Evolutionary conservation across 2,113 vertebrate genomes (phyloP).

Genomic region (Antigone vipio): DNA sequence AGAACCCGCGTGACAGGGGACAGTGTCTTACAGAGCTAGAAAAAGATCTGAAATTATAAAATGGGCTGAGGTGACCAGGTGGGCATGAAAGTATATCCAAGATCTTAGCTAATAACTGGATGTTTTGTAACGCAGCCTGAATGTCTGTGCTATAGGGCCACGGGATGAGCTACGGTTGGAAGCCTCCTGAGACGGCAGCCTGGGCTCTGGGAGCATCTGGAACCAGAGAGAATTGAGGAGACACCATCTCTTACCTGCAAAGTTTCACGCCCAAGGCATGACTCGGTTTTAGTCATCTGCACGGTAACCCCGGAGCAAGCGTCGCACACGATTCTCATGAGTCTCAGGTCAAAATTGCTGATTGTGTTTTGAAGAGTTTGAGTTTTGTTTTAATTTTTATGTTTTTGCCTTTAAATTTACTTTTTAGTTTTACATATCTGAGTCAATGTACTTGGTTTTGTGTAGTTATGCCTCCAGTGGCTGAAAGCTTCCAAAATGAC

Average conservation of each 20-base stretch:
- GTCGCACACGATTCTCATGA: accelerated
- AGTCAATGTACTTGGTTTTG: background rate
- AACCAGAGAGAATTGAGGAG: background rate
- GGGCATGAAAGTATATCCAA: background rate
- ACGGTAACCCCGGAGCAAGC: background rate
- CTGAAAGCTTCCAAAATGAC: background rate
- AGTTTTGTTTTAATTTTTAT: background rate
- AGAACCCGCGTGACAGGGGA: background rate
- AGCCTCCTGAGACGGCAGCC: background rate
- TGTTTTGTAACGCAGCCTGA: background rate
- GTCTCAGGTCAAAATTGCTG: background rate
- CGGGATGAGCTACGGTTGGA: background rate
- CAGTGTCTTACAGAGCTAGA: background rate
- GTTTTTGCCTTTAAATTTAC: background rate
- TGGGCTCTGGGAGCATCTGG: background rate
- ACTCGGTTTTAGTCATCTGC: background rate
- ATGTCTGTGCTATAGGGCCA: no score
- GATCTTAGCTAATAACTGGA: background rate
- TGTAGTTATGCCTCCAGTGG: background rate
- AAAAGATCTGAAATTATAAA: background rate
- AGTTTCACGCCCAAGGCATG: background rate
- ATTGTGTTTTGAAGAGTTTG: background rate
- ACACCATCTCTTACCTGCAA: background rate
- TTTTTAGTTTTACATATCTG: background rate
- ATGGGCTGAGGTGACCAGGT: background rate